Percentiles rank a stretch among this genome's conserved stretches.
phyloP scores from a whole-genome alignment of 2,888 invertebrate genomes.

The Micoletzkya japonica region DNA sequence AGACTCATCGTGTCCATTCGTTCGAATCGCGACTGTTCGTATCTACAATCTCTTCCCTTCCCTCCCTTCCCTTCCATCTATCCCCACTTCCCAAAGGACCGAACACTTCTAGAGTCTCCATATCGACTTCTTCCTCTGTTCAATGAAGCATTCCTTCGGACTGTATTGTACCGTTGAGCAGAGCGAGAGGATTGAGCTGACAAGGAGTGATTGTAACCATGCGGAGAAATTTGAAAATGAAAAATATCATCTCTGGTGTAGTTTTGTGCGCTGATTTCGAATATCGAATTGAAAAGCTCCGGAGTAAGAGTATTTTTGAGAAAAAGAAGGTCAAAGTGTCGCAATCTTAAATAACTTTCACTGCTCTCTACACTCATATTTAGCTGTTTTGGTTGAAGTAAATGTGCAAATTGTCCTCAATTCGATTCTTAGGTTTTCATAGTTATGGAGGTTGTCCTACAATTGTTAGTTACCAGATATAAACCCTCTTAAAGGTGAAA shows the following conservation, averaged over 20 bases:
- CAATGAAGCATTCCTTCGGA: conserved; percentile 55
- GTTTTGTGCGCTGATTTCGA: background rate
- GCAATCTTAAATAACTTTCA: no score
- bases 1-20: conserved; percentile 57
- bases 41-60: conserved; percentile 15
- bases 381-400: no score
- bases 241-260: no score
- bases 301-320: background rate
- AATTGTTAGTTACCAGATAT: no score
- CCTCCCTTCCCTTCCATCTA: background rate
- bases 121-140: conserved; percentile 30
- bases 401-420: no score
- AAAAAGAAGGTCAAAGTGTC: no score
- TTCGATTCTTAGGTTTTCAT: no score
- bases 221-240: background rate
- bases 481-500: no score
- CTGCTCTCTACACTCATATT: no score
- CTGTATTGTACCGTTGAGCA: conserved; percentile 54
- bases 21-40: conserved; percentile 28
- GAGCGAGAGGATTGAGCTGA: conserved; percentile 58
- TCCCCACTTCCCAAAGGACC: conserved; percentile 46
- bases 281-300: background rate
- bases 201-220: conserved; percentile 17
- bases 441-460: no score
- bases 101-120: conserved; percentile 57